Conservation (phyloP, 1,140 invertebrate species). For the Antheraea mylitta region DNA sequence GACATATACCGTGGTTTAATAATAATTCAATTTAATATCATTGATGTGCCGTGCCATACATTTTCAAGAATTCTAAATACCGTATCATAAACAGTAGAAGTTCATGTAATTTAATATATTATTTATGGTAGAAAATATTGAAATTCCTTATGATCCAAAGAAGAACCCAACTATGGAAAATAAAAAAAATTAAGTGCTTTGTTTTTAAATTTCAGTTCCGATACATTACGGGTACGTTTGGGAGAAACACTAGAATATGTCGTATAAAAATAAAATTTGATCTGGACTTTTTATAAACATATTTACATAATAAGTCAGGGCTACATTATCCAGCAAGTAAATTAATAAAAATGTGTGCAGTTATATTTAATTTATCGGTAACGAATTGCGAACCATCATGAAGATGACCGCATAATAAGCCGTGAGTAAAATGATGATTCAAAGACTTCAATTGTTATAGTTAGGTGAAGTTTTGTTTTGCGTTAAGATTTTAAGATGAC, state of each 20-base stretch:
- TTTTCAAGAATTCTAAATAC: too few species aligned
- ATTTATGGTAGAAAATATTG: too few species aligned
- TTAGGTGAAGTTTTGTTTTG: slow-evolving; percentile 20
- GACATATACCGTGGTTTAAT: neutral
- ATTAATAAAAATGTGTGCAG: neutral
- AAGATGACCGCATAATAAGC: neutral
- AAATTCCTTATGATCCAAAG: too few species aligned
- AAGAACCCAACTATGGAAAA: too few species aligned
- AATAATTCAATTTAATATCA: neutral
- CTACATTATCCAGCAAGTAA: neutral
- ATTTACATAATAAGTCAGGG: neutral
- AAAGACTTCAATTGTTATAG: slow-evolving; percentile 15
- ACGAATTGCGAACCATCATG: neutral
- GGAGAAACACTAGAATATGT: too few species aligned
- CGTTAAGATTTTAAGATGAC: slow-evolving; percentile 16
- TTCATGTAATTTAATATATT: too few species aligned
- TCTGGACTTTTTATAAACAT: too few species aligned
- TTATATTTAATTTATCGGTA: neutral
- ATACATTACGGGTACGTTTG: too few species aligned
- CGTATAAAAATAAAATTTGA: too few species aligned
- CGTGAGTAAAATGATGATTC: slow-evolving; percentile 5
- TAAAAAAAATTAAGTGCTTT: too few species aligned
- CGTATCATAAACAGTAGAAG: too few species aligned
- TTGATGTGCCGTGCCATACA: neutral
- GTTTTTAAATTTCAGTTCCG: too few species aligned